Evolutionary conservation across 2,113 vertebrate species (phyloP), one percentile per base, ranked within the genome.

Genomic region (Copsychus sechellarum): DNA sequence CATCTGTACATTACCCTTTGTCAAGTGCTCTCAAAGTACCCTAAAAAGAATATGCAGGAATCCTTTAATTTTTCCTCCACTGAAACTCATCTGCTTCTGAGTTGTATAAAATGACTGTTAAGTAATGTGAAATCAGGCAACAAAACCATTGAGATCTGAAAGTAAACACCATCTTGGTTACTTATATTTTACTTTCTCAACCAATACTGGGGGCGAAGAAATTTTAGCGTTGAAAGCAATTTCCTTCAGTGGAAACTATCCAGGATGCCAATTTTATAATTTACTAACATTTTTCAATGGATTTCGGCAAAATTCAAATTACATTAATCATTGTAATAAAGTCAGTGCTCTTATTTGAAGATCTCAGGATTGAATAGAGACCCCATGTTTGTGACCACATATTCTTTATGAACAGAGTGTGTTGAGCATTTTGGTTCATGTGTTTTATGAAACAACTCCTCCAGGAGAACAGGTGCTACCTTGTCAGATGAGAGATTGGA

Each of bases 191-290:
- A 78, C 20, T 48, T 85, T 12, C 33, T 40, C 28, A 67, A 10
- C 10, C 0, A 0, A 62, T 47, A 36, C 28, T 25, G 29, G 4
- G 1, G 9, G 5, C 2, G 3, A 8, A 7, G 1, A 58, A 74
- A 71, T 60, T 50, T 64, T 51, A 90, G 17, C 51, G 38, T 31
- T 84, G 65, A 61, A 81, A 79, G 53, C 14, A 70, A 69, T 12
- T 81, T 5, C 38, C 10, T 81, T 58, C 24, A 42, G 40, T 60
- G 22, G 42, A 79, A 95, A 34, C 36, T 74, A 78, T 67, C 40
- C 57, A 87, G 70, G 11, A 58, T 31, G 58, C n/a, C 12, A 29
- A 9, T 24, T 1, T 38, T 62, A 43, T 5, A 45, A 81, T 70
- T 57, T 70, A 65, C 61, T 77, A 65, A 33, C 8, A 64, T 56